Base-by-base conservation (phyloP, 2,888 invertebrate species). In the Drymonia ruficornis region DNA sequence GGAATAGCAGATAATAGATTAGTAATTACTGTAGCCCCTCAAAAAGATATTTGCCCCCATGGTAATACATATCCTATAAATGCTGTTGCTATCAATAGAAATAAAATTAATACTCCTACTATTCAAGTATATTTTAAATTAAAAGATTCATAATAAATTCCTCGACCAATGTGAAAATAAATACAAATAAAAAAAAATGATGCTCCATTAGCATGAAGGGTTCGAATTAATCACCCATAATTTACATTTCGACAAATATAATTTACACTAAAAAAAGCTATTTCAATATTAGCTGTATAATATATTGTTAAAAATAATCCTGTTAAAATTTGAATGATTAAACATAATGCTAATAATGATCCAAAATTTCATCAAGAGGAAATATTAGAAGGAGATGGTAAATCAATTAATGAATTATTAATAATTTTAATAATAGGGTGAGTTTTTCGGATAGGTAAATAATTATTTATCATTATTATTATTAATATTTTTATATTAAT, bases 21-120 rank as follows among this genome's bases (percentile, higher is more conserved):
- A 34, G 95, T 96, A 94, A 96, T 96, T n/a, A 96, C 96, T 40
- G 96, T 96, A 0, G 96, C 96, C 1, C 96, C 96, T 94, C 96
- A 96, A 81, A 95, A 96, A 1, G 96, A 96, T 94, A 96, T 96
- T 95, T 96, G 96, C 8, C 96, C 96, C 86, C 96, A 96, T 0
- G 96, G 96, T 74, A 96, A 63, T 0, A 96, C 95, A 91, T 97
- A 97, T 0, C 96, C 96, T 93, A 96, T 88, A 83, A 97, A 97
- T 19, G 96, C 96, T 48, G 96, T 95, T 76, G 86, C 94, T 94
- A 96, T 96, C 62, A 94, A 83, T 81, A 95, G 51, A 71, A 96
- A 94, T 85, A 96, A 81, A 80, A 96, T 93, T 57, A 95, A 86
- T 49, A 95, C 87, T 50, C 96, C 96, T 0, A 94, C 70, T 72